A percentile compares a stretch with the other conserved stretches of the same genome.
These are phyloP conservation scores for Morpho deidamia DNA, from an alignment of 2,888 invertebrate species.

Conservation along the genomic window DNA sequence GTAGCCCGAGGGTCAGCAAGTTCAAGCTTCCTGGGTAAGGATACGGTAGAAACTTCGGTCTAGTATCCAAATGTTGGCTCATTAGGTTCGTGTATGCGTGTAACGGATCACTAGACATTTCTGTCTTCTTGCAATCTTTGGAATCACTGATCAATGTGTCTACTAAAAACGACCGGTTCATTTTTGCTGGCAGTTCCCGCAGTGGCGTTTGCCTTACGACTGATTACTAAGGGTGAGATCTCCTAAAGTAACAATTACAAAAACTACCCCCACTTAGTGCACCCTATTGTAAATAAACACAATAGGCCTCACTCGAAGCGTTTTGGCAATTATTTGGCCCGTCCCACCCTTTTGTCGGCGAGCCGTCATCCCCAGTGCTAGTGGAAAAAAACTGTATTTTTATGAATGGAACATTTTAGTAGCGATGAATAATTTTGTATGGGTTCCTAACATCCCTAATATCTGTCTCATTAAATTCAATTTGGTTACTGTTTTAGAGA, in stretches of 20 bases:
- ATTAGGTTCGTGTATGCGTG: slow-evolving; percentile 58
- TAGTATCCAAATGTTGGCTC: slow-evolving; percentile 49
- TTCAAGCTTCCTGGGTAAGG: slow-evolving; percentile 81
- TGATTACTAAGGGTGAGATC: slow-evolving; percentile 52
- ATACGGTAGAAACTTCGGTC: slow-evolving; percentile 79
- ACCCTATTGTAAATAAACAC: slow-evolving; percentile 74
- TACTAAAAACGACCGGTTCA: slow-evolving; percentile 90
- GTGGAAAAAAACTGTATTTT: slow-evolving; percentile 52
- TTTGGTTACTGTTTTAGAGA: slow-evolving; percentile 62
- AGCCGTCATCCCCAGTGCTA: slow-evolving; percentile 67
- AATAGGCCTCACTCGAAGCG: slow-evolving; percentile 74
- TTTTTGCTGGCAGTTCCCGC: slow-evolving; percentile 45
- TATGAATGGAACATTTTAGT: slow-evolving; percentile 73
- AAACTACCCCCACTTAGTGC: slow-evolving; percentile 76
- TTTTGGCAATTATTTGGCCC: slow-evolving; percentile 77
- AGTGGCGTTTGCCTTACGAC: slow-evolving; percentile 47
- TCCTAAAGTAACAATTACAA: slow-evolving; percentile 71
- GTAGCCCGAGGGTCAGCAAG: slow-evolving; percentile 80
- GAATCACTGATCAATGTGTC: slow-evolving; percentile 86
- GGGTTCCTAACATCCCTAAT: slow-evolving; percentile 67
- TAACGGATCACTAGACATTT: slow-evolving; percentile 57
- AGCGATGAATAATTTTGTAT: slow-evolving; percentile 77
- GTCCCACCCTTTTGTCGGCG: slow-evolving; percentile 75
- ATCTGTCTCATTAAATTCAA: slow-evolving; percentile 74
- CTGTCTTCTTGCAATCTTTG: slow-evolving; percentile 63